Conservation (phyloP, 2,888 invertebrate genomes). For the Erebia aethiops region DNA sequence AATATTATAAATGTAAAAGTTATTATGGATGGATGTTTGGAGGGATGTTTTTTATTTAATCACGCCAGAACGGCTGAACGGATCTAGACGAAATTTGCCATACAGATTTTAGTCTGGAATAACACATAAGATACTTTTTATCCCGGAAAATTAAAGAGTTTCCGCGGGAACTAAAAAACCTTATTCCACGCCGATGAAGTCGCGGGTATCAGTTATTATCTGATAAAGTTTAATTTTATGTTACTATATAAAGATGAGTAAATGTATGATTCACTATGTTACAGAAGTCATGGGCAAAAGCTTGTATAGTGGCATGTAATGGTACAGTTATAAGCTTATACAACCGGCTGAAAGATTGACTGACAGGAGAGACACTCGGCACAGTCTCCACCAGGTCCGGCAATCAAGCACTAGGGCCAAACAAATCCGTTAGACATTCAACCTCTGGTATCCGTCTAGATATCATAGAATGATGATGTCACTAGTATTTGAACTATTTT, state of each 20-base stretch:
- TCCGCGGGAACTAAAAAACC: no score
- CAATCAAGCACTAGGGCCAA: slow-evolving; percentile 40
- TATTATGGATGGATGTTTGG: no score
- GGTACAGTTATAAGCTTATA: slow-evolving; percentile 29
- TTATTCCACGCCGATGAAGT: no score
- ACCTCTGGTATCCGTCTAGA: slow-evolving; percentile 69
- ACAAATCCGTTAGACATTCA: slow-evolving; percentile 77
- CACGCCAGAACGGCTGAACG: no score
- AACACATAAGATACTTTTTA: no score
- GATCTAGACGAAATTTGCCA: no score
- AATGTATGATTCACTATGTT: background rate
- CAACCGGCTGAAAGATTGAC: slow-evolving; percentile 35
- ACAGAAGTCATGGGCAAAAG: background rate
- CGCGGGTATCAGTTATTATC: no score
- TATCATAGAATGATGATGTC: slow-evolving; percentile 53
- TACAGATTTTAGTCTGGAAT: no score
- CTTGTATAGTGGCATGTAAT: slow-evolving; percentile 1
- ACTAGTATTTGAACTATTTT: background rate
- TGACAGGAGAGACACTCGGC: slow-evolving; percentile 35
- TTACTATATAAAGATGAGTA: background rate
- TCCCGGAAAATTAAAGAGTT: no score
- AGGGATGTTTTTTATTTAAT: no score
- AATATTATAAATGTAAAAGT: no score
- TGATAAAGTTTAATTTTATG: background rate
- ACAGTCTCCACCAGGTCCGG: slow-evolving; percentile 8